These are phyloP conservation scores for Pinctada fucata DNA, from an alignment of 2,888 invertebrate genomes.

Conservation along the genomic window DNA sequence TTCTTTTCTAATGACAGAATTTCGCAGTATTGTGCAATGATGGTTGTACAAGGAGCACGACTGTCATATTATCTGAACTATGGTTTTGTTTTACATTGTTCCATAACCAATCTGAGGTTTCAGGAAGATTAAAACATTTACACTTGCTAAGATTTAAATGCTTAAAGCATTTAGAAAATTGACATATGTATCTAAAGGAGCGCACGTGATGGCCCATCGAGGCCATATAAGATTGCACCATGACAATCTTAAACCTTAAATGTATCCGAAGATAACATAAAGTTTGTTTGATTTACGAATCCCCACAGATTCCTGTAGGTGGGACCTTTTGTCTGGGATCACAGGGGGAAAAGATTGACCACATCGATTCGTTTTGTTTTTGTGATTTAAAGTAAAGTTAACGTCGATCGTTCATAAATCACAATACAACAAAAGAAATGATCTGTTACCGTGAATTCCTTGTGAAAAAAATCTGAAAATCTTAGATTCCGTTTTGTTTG, in stretches of 20 bases:
- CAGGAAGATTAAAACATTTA: background rate
- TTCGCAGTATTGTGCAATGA: no score
- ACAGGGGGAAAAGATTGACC: background rate
- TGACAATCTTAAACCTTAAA: background rate
- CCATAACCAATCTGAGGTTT: background rate
- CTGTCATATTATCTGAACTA: no score
- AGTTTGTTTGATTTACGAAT: background rate
- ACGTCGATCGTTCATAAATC: background rate
- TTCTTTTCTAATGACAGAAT: no score
- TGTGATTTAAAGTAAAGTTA: background rate
- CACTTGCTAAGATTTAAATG: background rate
- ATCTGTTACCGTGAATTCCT: background rate
- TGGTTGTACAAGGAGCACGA: no score
- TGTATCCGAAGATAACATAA: background rate
- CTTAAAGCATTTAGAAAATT: background rate
- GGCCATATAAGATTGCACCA: background rate
- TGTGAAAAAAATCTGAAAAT: background rate
- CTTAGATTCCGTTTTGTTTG: background rate
- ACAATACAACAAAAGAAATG: background rate
- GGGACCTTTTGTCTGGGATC: background rate
- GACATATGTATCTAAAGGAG: background rate
- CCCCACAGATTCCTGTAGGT: background rate
- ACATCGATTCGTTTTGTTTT: background rate
- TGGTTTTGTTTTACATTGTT: background rate
- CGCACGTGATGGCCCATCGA: background rate